Conservation (phyloP, 2,797 vertebrate species). For the Novumbra hubbsi region DNA sequence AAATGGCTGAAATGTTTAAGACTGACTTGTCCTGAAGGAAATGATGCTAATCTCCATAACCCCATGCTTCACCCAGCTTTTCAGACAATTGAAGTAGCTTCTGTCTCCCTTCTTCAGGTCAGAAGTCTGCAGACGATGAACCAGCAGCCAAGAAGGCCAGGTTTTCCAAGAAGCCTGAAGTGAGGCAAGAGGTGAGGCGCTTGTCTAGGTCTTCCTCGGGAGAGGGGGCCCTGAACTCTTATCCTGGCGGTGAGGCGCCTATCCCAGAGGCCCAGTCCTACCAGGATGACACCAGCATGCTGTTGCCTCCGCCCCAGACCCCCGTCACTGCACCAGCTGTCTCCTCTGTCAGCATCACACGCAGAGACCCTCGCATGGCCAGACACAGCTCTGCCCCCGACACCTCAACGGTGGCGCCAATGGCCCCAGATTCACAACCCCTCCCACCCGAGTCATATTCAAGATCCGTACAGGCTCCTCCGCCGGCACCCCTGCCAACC, state of each 20-base stretch:
- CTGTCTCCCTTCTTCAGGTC: slow-evolving; percentile 70
- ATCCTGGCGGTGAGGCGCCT: slow-evolving; percentile 48
- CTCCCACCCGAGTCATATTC: neutral
- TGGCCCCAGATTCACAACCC: neutral
- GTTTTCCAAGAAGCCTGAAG: slow-evolving; percentile 80
- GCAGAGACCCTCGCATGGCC: slow-evolving; percentile 90
- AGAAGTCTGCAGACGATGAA: slow-evolving; percentile 87
- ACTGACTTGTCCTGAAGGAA: neutral
- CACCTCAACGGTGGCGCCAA: slow-evolving; percentile 31
- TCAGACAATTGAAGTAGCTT: neutral
- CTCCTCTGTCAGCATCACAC: slow-evolving; percentile 85
- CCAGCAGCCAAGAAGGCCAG: slow-evolving; percentile 82
- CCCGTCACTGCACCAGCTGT: slow-evolving; percentile 55
- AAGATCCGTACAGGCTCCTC: neutral
- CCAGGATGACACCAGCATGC: slow-evolving; percentile 54
- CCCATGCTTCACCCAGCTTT: neutral
- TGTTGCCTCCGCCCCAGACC: slow-evolving; percentile 49
- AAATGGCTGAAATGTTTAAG: neutral
- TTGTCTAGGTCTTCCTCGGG: slow-evolving; percentile 49
- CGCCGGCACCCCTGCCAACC: neutral
- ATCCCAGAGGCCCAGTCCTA: slow-evolving; percentile 59
- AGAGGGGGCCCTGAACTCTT: slow-evolving; percentile 41
- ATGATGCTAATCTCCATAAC: neutral
- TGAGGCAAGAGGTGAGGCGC: slow-evolving; percentile 49
- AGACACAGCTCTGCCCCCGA: slow-evolving; percentile 66